These are phyloP conservation scores for Scomber japonicus DNA, from an alignment of 2,113 vertebrate genomes.

Conservation along the genomic window DNA sequence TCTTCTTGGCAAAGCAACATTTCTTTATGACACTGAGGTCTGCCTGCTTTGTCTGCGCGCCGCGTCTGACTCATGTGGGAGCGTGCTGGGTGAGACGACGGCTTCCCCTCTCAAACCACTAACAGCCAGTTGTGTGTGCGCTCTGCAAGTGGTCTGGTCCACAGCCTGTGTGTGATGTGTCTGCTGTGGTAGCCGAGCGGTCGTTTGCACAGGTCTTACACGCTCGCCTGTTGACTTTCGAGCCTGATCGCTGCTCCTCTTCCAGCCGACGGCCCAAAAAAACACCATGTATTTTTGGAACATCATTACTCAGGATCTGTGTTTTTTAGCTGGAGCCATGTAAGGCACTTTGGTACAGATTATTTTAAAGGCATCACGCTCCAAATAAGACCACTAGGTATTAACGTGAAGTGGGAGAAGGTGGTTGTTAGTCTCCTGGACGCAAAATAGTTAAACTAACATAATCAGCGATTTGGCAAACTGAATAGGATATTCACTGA, in stretches of 20 bases:
- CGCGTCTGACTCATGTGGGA: constrained; percentile 70
- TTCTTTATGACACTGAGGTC: constrained; percentile 65
- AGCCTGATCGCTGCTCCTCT: constrained; percentile 51
- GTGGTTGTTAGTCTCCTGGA: constrained; percentile 15
- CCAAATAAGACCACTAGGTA: constrained; percentile 5
- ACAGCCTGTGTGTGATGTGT: constrained; percentile 76
- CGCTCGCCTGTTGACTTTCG: constrained; percentile 67
- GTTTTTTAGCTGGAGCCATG: constrained; percentile 37
- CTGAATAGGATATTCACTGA: constrained; percentile 56
- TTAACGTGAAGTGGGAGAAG: constrained; percentile 24
- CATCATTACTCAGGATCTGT: constrained; percentile 43
- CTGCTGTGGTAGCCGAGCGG: constrained; percentile 70
- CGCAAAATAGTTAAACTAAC: constrained; percentile 67
- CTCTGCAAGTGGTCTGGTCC: constrained; percentile 75
- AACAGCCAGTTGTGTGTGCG: constrained; percentile 76
- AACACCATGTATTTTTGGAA: constrained; percentile 69
- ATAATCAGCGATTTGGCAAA: constrained; percentile 72
- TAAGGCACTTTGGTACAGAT: constrained; percentile 17
- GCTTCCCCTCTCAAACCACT: constrained; percentile 77
- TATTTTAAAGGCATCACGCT: constrained; percentile 36
- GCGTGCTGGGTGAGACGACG: constrained; percentile 67
- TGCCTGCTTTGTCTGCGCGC: constrained; percentile 62
- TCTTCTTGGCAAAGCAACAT: neutral
- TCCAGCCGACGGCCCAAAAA: constrained; percentile 49
- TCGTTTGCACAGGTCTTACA: constrained; percentile 41